Percentiles rank a stretch among this genome's conserved stretches.
Evolutionary conservation across 2,888 invertebrate species (phyloP).

Genomic region (Drosophila vallismaia): DNA sequence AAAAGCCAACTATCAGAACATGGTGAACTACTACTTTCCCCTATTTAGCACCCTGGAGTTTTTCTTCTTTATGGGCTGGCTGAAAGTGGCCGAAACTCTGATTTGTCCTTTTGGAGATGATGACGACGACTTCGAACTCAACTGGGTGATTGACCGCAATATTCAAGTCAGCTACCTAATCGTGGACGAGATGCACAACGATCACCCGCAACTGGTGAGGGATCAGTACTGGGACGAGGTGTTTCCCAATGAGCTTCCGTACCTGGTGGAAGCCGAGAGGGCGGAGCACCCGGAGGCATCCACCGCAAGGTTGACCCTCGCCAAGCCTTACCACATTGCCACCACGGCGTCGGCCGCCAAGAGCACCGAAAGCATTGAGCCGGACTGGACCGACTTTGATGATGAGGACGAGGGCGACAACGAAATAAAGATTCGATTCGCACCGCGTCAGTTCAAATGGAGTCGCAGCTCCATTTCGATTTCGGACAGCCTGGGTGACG

Average conservation of each 20-base stretch:
- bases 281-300: conserved; percentile 94
- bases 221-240: conserved; percentile 97
- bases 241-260: conserved; percentile 92
- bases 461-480: conserved; percentile 52
- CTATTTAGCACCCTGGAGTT: conserved; percentile 94
- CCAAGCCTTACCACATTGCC: conserved; percentile 19
- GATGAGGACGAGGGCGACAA: conserved; percentile 38
- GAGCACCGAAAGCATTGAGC: neutral
- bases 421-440: conserved; percentile 59
- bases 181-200: conserved; percentile 97
- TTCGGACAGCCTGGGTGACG: neutral
- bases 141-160: conserved; percentile 85
- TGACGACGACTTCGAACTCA: conserved; percentile 92
- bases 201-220: conserved; percentile 92
- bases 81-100: conserved; percentile 94
- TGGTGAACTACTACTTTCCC: conserved; percentile 93
- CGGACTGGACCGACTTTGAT: conserved; percentile 35
- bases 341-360: neutral
- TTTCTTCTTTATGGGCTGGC: conserved; percentile 94
- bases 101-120: conserved; percentile 96
- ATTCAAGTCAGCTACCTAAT: conserved; percentile 93
- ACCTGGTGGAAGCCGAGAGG: conserved; percentile 89
- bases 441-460: conserved; percentile 30
- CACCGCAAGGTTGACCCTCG: conserved; percentile 89
- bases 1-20: conserved; percentile 83